Percentiles rank a stretch among this genome's conserved stretches.
Evolutionary conservation across 92 coral and sea anemone genomes (phyloP).

Genomic region (Palythoa caribaeorum): DNA sequence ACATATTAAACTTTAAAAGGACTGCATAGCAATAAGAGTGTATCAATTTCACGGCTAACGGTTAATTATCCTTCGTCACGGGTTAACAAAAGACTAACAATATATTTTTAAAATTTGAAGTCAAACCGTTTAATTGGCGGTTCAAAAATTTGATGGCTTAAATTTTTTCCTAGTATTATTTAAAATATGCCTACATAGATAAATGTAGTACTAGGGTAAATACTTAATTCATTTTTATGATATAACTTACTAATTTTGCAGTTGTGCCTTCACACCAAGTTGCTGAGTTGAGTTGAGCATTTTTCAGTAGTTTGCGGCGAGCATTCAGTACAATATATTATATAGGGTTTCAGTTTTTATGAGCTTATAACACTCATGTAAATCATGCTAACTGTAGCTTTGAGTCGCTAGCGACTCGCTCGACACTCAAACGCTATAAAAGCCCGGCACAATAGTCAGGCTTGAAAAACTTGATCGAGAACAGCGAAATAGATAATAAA

Average conservation of each 20-base stretch:
- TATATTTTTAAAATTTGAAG: too few relatives aligned
- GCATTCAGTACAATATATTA: not conserved
- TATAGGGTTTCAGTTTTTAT: not conserved
- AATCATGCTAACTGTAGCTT: not conserved
- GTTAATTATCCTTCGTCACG: too few relatives aligned
- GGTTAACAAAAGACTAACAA: too few relatives aligned
- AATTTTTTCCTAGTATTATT: not conserved
- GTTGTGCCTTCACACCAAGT: slow-evolving; percentile 8
- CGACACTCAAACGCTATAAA: slow-evolving; percentile 14
- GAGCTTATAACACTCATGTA: not conserved
- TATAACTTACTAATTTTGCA: slow-evolving; percentile 8
- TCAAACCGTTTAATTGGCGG: not conserved
- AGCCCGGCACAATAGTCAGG: not conserved
- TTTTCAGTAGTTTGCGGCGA: slow-evolving; percentile 9
- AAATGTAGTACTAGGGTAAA: slow-evolving; percentile 4
- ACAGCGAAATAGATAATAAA: slow-evolving; percentile 7
- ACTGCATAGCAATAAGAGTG: too few relatives aligned
- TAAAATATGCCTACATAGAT: slow-evolving; percentile 12
- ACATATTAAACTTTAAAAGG: too few relatives aligned
- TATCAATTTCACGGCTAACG: too few relatives aligned
- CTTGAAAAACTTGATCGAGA: slow-evolving; percentile 10
- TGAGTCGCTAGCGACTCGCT: slow-evolving; percentile 17
- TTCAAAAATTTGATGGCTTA: slow-evolving; percentile 1
- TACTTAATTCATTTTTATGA: slow-evolving; percentile 17
- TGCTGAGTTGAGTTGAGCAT: slow-evolving; percentile 20